Evolutionary conservation across 35 echinoderm and acorn worm genomes (phyloP).

Genomic region (Apostichopus parvimensis): DNA sequence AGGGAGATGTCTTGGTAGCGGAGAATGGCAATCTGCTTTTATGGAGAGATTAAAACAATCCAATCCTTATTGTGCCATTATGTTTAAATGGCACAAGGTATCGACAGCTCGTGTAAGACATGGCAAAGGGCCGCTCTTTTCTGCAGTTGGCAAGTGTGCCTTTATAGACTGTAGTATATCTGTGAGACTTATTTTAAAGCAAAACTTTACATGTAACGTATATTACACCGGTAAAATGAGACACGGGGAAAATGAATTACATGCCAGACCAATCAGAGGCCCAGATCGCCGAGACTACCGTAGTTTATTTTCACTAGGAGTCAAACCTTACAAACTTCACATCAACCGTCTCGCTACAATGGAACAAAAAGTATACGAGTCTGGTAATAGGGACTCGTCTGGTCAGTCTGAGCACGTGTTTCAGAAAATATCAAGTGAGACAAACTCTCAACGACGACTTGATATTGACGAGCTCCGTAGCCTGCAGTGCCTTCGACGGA

Average conservation of each 20-base stretch:
- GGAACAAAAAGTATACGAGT: not conserved
- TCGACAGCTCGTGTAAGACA: not conserved
- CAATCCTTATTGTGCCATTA: conserved; percentile 39
- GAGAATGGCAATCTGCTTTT: conserved; percentile 36
- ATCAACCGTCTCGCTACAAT: not conserved
- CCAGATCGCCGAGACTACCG: not conserved
- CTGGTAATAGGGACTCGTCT: conserved; percentile 4
- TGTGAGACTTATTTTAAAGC: not conserved
- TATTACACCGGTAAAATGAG: not conserved
- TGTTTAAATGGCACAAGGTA: conserved; percentile 35
- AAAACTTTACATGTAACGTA: not conserved
- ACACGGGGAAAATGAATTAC: not conserved
- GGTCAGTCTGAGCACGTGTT: not conserved
- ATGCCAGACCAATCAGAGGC: conserved; percentile 27
- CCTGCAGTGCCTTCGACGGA: not conserved
- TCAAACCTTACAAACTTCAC: conserved; percentile 9
- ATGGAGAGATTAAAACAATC: not conserved
- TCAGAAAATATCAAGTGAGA: conserved; percentile 55
- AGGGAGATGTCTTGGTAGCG: conserved; percentile 35
- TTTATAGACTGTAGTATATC: conserved; percentile 1
- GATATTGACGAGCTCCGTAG: conserved; percentile 6
- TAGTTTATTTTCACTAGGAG: not conserved
- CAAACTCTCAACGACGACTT: not conserved
- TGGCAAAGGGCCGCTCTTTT: not conserved
- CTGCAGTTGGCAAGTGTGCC: not conserved